Evolutionary conservation across 37 sponge, comb jelly and placozoan genomes (phyloP), one percentile per base, ranked within the genome.

Genomic region (Halisarca cf. caerulea): DNA sequence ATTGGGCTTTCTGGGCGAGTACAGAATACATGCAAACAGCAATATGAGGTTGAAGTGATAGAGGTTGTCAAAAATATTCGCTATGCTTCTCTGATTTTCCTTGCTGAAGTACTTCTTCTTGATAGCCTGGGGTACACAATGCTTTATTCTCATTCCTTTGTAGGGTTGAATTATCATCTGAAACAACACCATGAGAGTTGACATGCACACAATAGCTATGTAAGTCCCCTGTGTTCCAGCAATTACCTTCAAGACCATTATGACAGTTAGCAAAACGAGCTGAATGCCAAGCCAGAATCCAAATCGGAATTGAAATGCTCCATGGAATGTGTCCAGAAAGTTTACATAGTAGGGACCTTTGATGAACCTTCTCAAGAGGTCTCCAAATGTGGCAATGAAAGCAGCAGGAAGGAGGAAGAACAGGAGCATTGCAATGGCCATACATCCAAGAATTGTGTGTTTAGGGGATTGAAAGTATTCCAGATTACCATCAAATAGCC

Each of bases 331-430:
- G 36, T 74, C 77, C 42, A 74, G 24, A 44, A 74, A 74, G 25
- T 74, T 74, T n/a, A 40, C 23, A 44, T 74, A 74, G 44, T 44
- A 74, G 15, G 42, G 77, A 23, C 45, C 45, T 41, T 37, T 74
- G 77, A 41, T 40, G 77, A 40, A 74, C 24, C 77, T 74, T 44
- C 45, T 74, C 9, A 74, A 41, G 38, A 74, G 77, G 25, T 74
- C 77, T 24, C 80, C 66, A 41, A 69, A 66, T 33, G 61, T 35
- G 54, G 79, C 21, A 3, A 69, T 58, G 38, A 69, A 8, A 17
- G 71, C 61, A 42, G 36, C 80, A 36, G 86, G 86, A 24, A 86
- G 35, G 17, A 86, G 18, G 27, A 86, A 51, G 27, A 57, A 6
- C 0, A 68, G 4, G 23, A 80, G 4, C 5, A 66, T 34, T 6